These are phyloP conservation scores for Blastomussa wellsi DNA, from an alignment of 92 coral and sea anemone genomes.

Conservation along the genomic window DNA sequence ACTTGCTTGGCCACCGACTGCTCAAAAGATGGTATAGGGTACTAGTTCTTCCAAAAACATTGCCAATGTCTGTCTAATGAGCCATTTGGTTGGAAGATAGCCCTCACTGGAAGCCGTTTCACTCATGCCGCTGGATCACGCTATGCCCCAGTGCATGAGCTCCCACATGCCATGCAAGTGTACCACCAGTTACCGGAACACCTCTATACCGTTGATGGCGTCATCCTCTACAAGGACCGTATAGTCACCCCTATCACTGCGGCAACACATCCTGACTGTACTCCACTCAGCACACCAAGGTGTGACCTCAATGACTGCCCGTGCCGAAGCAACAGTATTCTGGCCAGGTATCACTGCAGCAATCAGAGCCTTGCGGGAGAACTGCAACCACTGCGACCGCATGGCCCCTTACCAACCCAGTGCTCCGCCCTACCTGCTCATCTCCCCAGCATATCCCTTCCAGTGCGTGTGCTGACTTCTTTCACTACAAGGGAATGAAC, in stretches of 20 bases:
- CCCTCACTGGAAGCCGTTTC: slow-evolving; percentile 63
- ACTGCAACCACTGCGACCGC: too few species aligned
- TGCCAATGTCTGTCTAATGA: slow-evolving; percentile 43
- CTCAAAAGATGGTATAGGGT: slow-evolving; percentile 46
- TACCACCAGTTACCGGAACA: slow-evolving; percentile 59
- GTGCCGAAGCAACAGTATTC: slow-evolving; percentile 58
- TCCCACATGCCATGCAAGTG: slow-evolving; percentile 51
- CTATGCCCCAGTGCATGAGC: slow-evolving; percentile 58
- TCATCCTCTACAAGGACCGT: slow-evolving; percentile 53
- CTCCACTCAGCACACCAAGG: slow-evolving; percentile 74
- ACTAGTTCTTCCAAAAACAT: slow-evolving; percentile 59
- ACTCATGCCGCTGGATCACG: slow-evolving; percentile 59
- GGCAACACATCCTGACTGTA: slow-evolving; percentile 18
- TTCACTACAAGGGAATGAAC: slow-evolving; percentile 44
- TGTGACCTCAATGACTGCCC: slow-evolving; percentile 59
- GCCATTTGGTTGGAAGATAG: slow-evolving; percentile 68
- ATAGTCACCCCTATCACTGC: slow-evolving; percentile 56
- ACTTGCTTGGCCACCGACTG: slow-evolving; percentile 61
- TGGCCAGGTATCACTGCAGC: slow-evolving; percentile 49
- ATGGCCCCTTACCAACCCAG: slow-evolving; percentile 1
- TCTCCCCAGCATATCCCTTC: slow-evolving; percentile 39
- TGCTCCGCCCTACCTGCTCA: not conserved
- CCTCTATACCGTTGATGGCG: slow-evolving; percentile 58
- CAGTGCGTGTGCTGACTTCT: slow-evolving; percentile 56
- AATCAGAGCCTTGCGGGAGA: too few species aligned